Evolutionary conservation across 23 tunicate genomes (phyloP).

Genomic region (Diplosoma virens): DNA sequence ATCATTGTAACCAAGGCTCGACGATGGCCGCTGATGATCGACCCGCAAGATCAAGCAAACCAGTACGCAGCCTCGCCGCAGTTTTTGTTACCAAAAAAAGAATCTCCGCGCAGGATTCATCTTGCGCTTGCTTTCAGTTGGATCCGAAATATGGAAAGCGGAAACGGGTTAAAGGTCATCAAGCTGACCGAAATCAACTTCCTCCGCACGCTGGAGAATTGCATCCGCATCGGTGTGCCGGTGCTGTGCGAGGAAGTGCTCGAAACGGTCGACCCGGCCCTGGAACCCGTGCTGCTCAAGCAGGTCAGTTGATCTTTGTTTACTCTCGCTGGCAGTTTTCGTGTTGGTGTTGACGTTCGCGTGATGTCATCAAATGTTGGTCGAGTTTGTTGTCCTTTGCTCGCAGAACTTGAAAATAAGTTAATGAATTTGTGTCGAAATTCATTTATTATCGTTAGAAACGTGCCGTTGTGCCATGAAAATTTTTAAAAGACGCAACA

Average conservation of each 20-base stretch:
- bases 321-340: no score
- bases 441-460: not conserved
- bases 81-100: not conserved
- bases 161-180: conserved; percentile 81
- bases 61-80: conserved; percentile 17
- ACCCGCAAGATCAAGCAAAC: conserved; percentile 96
- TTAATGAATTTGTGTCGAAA: not conserved
- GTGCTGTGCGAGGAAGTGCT: conserved; percentile 85
- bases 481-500: no score
- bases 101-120: no score
- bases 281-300: conserved; percentile 86
- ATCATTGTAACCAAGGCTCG: conserved; percentile 83
- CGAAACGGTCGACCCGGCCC: conserved; percentile 87
- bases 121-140: no score
- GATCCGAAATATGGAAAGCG: conserved; percentile 75
- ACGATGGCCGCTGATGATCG: conserved; percentile 98
- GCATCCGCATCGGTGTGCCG: conserved; percentile 90
- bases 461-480: no score
- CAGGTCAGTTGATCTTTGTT: conserved; percentile 65
- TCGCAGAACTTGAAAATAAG: not conserved
- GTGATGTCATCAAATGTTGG: no score
- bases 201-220: conserved; percentile 86
- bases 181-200: conserved; percentile 80
- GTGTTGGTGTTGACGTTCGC: no score
- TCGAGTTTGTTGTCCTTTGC: not conserved